phyloP scores from a whole-genome alignment of 2,888 invertebrate genomes.

The Linnaemya vulpina region DNA sequence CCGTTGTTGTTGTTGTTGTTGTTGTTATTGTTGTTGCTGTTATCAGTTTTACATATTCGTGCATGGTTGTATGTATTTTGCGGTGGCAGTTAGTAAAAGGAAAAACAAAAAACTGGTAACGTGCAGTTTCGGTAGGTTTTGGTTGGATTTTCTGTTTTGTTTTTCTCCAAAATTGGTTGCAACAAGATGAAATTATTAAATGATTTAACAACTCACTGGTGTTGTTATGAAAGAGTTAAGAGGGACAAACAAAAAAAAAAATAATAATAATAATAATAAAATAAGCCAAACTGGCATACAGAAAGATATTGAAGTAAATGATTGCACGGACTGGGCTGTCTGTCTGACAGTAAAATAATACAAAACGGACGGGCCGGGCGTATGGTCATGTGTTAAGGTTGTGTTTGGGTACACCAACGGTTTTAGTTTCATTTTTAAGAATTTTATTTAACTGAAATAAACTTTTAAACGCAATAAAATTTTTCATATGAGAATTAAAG shows the following conservation, averaged over 20 bases:
- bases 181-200: constrained; percentile 19
- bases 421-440: no score
- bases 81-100: constrained; percentile 20
- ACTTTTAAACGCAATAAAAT: no score
- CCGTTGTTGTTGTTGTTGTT: neutral
- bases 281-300: neutral
- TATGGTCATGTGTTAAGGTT: no score
- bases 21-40: neutral
- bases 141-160: constrained; percentile 16
- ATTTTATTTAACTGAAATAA: no score
- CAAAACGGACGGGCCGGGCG: no score
- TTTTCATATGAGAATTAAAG: no score
- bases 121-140: constrained; percentile 45
- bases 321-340: neutral
- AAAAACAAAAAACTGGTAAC: constrained; percentile 52
- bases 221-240: constrained; percentile 47
- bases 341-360: neutral
- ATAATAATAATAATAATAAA: no score
- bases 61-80: constrained; percentile 17
- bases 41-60: constrained; percentile 20
- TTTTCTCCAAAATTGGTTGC: constrained; percentile 21
- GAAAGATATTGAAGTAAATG: neutral
- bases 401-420: no score
- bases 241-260: neutral
- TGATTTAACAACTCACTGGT: constrained; percentile 30